Base-by-base conservation (phyloP, 2,113 vertebrate species). In the Psophia crepitans region DNA sequence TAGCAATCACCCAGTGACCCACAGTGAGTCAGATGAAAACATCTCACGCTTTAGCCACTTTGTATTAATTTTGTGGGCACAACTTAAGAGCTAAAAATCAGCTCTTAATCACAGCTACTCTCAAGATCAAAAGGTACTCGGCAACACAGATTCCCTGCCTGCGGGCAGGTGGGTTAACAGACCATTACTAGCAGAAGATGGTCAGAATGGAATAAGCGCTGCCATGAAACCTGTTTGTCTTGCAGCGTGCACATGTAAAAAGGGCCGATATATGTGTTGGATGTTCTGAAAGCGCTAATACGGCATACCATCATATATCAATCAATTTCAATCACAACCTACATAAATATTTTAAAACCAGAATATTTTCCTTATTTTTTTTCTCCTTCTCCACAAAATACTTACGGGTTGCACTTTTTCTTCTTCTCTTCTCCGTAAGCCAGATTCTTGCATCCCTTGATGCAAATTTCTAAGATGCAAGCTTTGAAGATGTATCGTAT, bases 331-430 rank as follows among this genome's bases (percentile, higher is more conserved):
- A 43, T 27, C 53, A 70, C 46, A 93, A 53, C 18, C 54, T 4
- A 26, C 1, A 3, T 12, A 39, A 69, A 5, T 56, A 61, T 53
- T 39, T 76, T 53, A 37, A 89, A 86, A 20, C 0, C 30, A 84
- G 37, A 93, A 9, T 56, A 54, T 75, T 83, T 68, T 58, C 60
- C 27, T 60, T 46, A 8, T 5, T 30, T 77, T 44, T 44, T 70
- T 43, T 13, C 27, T 74, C 24, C 24, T 53, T 44, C 28, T 68
- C n/a, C 48, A 63, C 48, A 46, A 84, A 86, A 58, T 89, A 97
- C 99, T 98, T 96, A 99, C 99, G 99, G 99, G 46, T 99, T 98
- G 94, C 99, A 99, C 86, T 98, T 99, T 77, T 93, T 99, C 97
- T 97, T 99, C 96, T 97, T 99, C 86, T 96, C 84, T 30, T 99